Evolutionary conservation across 1,140 invertebrate genomes (phyloP).

Genomic region (Drosophila rhopaloa): DNA sequence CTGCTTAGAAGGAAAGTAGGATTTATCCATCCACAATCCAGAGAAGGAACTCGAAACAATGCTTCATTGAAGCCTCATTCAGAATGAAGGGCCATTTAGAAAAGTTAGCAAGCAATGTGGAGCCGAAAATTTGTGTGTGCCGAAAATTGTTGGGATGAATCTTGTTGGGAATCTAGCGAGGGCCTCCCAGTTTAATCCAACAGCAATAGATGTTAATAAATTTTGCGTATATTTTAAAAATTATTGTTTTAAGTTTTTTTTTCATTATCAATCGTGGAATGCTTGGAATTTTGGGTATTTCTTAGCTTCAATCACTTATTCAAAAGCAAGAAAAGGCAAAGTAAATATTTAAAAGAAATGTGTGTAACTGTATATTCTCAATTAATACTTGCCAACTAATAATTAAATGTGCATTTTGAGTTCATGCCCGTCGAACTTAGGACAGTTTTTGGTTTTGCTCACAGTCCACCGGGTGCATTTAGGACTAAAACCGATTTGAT

Average conservation of each 20-base stretch:
- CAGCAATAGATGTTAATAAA: slow-evolving; percentile 24
- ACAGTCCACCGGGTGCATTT: slow-evolving; percentile 57
- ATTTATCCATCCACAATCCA: slow-evolving; percentile 13
- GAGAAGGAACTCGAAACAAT: not conserved
- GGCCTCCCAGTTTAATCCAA: not conserved
- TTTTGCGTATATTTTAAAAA: not conserved
- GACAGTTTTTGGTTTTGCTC: slow-evolving; percentile 11
- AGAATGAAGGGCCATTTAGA: not conserved
- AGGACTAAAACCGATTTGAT: slow-evolving; percentile 57
- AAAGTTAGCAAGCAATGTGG: not conserved
- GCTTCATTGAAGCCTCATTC: not conserved
- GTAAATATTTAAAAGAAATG: too few species aligned
- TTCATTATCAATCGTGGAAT: too few species aligned
- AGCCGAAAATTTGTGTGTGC: slow-evolving; percentile 10
- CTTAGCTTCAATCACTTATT: too few species aligned
- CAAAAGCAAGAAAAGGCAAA: too few species aligned
- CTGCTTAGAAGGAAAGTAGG: slow-evolving; percentile 68
- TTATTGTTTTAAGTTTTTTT: too few species aligned
- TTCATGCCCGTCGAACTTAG: too few species aligned
- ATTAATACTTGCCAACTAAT: not conserved
- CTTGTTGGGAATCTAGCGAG: not conserved
- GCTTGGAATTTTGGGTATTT: too few species aligned
- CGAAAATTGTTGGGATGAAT: not conserved
- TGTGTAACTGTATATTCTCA: too few species aligned
- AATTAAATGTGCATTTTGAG: too few species aligned